Percentiles rank a stretch among this genome's conserved stretches.
These are phyloP conservation scores for Baronia brevicornis DNA, from an alignment of 2,888 invertebrate genomes.

Conservation along the genomic window DNA sequence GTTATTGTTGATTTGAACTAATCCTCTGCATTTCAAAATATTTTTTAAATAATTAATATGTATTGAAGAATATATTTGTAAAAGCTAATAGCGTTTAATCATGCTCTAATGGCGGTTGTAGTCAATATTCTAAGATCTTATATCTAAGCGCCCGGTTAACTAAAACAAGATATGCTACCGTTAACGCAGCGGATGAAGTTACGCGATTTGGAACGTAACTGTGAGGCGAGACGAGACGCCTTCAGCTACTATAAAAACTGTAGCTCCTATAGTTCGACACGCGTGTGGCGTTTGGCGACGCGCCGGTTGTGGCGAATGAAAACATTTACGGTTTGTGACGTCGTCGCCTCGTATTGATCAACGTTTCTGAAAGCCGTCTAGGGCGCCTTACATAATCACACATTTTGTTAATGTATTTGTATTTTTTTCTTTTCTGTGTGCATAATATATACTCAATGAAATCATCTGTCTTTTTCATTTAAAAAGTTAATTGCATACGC, in stretches of 20 bases:
- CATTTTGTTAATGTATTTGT: too few relatives aligned
- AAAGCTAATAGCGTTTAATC: not conserved
- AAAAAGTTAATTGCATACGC: too few relatives aligned
- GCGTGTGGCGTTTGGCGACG: conserved; percentile 34
- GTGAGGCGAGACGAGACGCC: conserved; percentile 14
- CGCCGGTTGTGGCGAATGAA: conserved; percentile 39
- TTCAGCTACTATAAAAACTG: too few relatives aligned
- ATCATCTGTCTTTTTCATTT: too few relatives aligned
- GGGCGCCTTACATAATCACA: too few relatives aligned
- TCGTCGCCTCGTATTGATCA: too few relatives aligned
- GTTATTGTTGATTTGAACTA: too few relatives aligned
- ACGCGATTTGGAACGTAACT: conserved; percentile 27
- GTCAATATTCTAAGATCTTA: conserved; percentile 9
- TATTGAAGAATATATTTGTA: not conserved
- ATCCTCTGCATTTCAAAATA: too few relatives aligned
- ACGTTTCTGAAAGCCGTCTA: too few relatives aligned
- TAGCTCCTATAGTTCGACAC: conserved; percentile 22
- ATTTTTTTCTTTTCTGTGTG: too few relatives aligned
- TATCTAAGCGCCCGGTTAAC: conserved; percentile 12
- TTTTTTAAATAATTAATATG: not conserved
- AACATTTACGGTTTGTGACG: too few relatives aligned
- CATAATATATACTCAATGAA: too few relatives aligned
- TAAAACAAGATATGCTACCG: conserved; percentile 22
- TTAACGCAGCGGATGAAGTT: conserved; percentile 20
- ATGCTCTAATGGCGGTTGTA: not conserved